Evolutionary conservation across 1,140 invertebrate genomes (phyloP).

Genomic region (Xylocopa sonorina): DNA sequence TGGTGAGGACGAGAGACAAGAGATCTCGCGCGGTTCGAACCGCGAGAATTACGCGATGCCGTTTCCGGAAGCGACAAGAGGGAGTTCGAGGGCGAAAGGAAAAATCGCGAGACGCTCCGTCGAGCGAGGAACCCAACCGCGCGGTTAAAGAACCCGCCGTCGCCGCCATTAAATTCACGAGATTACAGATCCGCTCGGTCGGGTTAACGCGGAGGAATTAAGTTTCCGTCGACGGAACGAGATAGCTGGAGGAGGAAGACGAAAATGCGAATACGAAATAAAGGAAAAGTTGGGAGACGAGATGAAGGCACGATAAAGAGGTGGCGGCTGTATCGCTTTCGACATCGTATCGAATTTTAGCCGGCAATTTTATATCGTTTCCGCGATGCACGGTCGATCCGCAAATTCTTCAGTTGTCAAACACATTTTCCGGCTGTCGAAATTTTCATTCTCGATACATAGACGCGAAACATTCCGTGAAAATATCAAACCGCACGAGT

Average conservation of each 20-base stretch:
- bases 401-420: neutral
- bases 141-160: conserved; percentile 8
- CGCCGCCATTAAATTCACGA: conserved; percentile 45
- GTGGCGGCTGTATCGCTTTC: too few species aligned
- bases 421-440: neutral
- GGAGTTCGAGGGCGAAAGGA: neutral
- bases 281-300: too few species aligned
- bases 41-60: neutral
- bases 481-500: neutral
- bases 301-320: too few species aligned
- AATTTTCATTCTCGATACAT: neutral
- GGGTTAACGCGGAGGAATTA: conserved; percentile 16
- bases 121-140: neutral
- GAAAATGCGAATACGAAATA: neutral
- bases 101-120: conserved; percentile 24
- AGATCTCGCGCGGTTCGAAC: too few species aligned
- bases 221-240: neutral
- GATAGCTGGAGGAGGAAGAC: neutral
- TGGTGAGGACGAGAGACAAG: too few species aligned
- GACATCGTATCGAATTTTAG: too few species aligned
- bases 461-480: neutral
- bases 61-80: neutral
- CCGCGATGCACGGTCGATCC: too few species aligned
- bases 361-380: too few species aligned
- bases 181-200: conserved; percentile 11